Evolutionary conservation across 2,797 vertebrate species (phyloP), one percentile per base, ranked within the genome.

Genomic region (Peromyscus melanophrys): DNA sequence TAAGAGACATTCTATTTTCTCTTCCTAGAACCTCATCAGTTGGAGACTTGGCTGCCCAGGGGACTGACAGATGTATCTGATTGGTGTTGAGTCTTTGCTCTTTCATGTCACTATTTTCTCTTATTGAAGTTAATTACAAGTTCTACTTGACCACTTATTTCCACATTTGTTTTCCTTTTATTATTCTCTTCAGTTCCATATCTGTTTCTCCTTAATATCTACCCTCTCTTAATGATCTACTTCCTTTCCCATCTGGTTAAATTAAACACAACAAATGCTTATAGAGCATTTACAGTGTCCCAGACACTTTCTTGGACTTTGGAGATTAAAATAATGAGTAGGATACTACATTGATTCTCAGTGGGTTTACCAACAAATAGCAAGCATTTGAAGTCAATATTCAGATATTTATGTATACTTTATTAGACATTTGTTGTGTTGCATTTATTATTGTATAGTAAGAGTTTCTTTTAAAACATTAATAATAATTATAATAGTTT

Each of bases 361-460:
- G 43, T 91, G 87, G 89, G 59, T 71, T 93, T n/a, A 83, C 34
- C n/a, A 40, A 92, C 49, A 90, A 94, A 94, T 46, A 37, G 27
- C 17, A 84, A 94, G 2, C 5, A 77, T 86, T 92, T 80, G 40
- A 1, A 40, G n/a, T 92, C 80, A 11, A 65, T 85, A 85, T 37
- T 65, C 4, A 95, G 31, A 86, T 14, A 91, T 21, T 93, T 63
- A 69, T 46, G 13, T 78, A 85, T 81, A 78, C 71, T 80, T 96
- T 94, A 97, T 94, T 83, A 91, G 61, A 84, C 12, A 90, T 49
- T 78, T 57, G 76, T 67, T 92, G 37, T 73, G 82, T 73, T 43
- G 43, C 29, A 82, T 46, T 4, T 1, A 89, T 49, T 14, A 84
- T 7, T 76, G 23, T 95, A 95, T n/a, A 90, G 2, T n/a, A 73